Base-by-base conservation (phyloP, 2,797 vertebrate species). In the Harpagifer antarcticus region DNA sequence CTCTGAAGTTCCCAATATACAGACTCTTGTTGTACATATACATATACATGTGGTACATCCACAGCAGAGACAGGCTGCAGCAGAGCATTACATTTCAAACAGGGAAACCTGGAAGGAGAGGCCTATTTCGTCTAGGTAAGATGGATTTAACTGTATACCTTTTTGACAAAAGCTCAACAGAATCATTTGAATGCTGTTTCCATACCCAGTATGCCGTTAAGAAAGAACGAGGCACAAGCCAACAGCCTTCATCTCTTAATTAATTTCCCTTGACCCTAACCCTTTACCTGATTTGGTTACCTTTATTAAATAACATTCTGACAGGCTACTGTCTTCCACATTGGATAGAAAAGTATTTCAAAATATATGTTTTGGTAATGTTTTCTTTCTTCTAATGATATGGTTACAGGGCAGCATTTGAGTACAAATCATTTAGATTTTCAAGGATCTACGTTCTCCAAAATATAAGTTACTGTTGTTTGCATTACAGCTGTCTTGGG, bases 381-480 rank as follows among this genome's bases (percentile, higher is more conserved):
- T 72, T 50, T 66, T 10, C 62, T 79, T 27, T 68, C 66, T 82
- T 85, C 61, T 50, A 66, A 68, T 44, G 54, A 47, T 67, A 61
- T 77, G 48, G 55, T 62, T 48, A 50, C 23, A 65, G 55, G 73
- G 74, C 67, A 82, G 74, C 64, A 85, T 27, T 70, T 73, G 16
- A 55, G 43, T 80, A 70, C 23, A 82, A 87, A 81, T 78, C 2
- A 43, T 77, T 73, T 57, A 84, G 63, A 3, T 74, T 37, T 76
- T 44, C 45, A 70, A 84, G 61, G 40, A 78, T 80, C 37, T 74
- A 76, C 52, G 77, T 77, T 77, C 44, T 61, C 27, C 66, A 86
- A 81, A 90, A 74, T 79, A 79, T 67, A 85, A 19, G 73, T 60
- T 60, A 59, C 27, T 27, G 3, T 45, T 84, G 48, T 72, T 76